Conservation (phyloP, 1,140 invertebrate genomes). For the Drosophila orena region DNA sequence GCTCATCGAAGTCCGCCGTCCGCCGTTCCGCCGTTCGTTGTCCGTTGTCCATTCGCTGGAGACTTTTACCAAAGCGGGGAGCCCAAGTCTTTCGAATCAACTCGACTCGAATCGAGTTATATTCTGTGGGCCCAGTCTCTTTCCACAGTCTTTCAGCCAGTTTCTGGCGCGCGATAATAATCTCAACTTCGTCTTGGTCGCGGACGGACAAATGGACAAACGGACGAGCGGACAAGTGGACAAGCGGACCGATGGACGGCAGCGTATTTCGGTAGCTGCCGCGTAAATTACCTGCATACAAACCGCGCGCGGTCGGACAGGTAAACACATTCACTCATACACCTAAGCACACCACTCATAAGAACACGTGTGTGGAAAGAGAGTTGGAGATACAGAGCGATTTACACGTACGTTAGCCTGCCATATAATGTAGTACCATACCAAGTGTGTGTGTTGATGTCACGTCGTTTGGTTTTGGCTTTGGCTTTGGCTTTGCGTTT, state of each 20-base stretch:
- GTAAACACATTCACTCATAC: slow-evolving; percentile 55
- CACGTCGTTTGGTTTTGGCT: slow-evolving; percentile 72
- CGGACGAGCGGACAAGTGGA: slow-evolving; percentile 21
- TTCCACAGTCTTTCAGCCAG: slow-evolving; percentile 57
- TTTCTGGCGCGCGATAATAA: slow-evolving; percentile 83
- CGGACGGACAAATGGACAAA: slow-evolving; percentile 34
- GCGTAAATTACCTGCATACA: slow-evolving; percentile 84
- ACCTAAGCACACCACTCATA: slow-evolving; percentile 17
- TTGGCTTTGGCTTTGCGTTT: slow-evolving; percentile 66
- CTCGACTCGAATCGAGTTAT: slow-evolving; percentile 50
- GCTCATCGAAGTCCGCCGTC: slow-evolving; percentile 45
- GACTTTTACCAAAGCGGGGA: slow-evolving; percentile 27
- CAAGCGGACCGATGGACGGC: slow-evolving; percentile 27
- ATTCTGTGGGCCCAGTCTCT: slow-evolving; percentile 33
- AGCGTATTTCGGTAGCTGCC: slow-evolving; percentile 84
- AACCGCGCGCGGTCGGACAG: slow-evolving; percentile 64
- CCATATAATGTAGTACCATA: slow-evolving; percentile 4
- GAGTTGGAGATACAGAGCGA: slow-evolving; percentile 29
- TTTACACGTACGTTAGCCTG: slow-evolving; percentile 13
- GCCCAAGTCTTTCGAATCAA: slow-evolving; percentile 38
- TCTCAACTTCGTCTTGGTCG: slow-evolving; percentile 65
- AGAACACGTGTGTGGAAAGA: slow-evolving; percentile 23
- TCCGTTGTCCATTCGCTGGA: slow-evolving; percentile 24
- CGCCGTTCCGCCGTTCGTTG: slow-evolving; percentile 17
- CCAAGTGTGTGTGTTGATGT: slow-evolving; percentile 59